Conservation (phyloP, 2,797 vertebrate genomes). For the Siniperca obscura region DNA sequence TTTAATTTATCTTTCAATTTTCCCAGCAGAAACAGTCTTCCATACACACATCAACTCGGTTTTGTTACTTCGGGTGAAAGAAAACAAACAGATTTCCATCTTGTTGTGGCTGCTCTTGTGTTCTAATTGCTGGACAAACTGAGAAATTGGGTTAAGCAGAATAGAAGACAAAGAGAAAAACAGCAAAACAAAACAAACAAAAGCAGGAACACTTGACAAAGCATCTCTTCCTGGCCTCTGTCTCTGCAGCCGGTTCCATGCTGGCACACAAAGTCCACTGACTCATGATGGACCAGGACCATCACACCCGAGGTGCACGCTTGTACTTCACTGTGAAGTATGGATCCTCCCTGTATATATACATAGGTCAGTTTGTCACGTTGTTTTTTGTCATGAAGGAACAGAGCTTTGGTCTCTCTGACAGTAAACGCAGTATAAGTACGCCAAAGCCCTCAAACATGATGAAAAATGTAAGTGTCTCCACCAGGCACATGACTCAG, state of each 20-base stretch:
- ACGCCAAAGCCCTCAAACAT: not conserved
- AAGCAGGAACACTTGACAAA: constrained; percentile 45
- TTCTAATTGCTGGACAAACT: constrained; percentile 58
- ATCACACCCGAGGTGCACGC: not conserved
- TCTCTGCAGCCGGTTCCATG: not conserved
- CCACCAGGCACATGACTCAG: not conserved
- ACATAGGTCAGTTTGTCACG: not conserved
- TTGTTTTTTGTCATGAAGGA: not conserved
- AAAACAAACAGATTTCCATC: constrained; percentile 36
- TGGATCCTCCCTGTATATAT: not conserved
- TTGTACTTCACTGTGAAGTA: not conserved
- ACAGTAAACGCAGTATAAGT: not conserved
- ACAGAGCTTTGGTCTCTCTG: not conserved
- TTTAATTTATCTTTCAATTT: not conserved
- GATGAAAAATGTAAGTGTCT: not conserved
- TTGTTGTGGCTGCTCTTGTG: constrained; percentile 13
- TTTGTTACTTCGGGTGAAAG: constrained; percentile 12
- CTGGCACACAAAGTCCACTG: not conserved
- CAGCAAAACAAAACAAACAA: constrained; percentile 42
- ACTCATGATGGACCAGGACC: not conserved
- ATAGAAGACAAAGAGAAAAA: constrained; percentile 24
- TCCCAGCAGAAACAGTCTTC: not conserved
- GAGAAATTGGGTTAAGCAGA: constrained; percentile 34
- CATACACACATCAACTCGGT: not conserved
- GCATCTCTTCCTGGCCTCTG: constrained; percentile 26